A percentile compares a stretch with the other conserved stretches of the same genome.
phyloP scores from a whole-genome alignment of 2,888 invertebrate species.

The Schrankia costaestrigalis region DNA sequence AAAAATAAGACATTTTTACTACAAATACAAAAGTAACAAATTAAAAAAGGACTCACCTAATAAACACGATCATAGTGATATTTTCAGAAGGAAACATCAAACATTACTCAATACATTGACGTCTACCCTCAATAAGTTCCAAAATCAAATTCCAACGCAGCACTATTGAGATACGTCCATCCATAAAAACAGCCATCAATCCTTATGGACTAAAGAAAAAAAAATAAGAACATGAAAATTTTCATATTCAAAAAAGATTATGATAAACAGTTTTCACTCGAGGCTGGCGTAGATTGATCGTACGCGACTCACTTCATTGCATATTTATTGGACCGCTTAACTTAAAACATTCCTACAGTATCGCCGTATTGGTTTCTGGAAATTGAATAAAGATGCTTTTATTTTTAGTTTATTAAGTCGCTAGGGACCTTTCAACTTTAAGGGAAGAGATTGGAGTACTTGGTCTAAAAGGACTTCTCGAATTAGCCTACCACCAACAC shows the following conservation, averaged over 20 bases:
- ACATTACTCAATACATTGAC: too few relatives aligned
- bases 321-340: conserved; percentile 62
- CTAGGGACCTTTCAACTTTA: too few relatives aligned
- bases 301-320: conserved; percentile 49
- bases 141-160: neutral
- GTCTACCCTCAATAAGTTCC: too few relatives aligned
- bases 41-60: too few relatives aligned
- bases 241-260: conserved; percentile 48
- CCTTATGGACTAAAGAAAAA: conserved; percentile 22
- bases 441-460: too few relatives aligned
- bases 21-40: too few relatives aligned
- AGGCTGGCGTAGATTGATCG: conserved; percentile 57
- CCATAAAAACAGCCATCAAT: conserved; percentile 27
- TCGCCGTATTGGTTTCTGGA: conserved; percentile 44
- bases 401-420: too few relatives aligned
- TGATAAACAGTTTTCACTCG: conserved; percentile 61
- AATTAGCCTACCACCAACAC: too few relatives aligned
- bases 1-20: too few relatives aligned
- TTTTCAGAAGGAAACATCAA: too few relatives aligned
- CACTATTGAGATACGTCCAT: conserved; percentile 6
- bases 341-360: conserved; percentile 38
- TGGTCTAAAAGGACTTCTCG: too few relatives aligned
- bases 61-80: neutral
- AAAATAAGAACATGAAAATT: conserved; percentile 34
- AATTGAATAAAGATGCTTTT: conserved; percentile 50